These are phyloP conservation scores for Cherax quadricarinatus DNA, from an alignment of 1,140 invertebrate genomes.

Conservation along the genomic window DNA sequence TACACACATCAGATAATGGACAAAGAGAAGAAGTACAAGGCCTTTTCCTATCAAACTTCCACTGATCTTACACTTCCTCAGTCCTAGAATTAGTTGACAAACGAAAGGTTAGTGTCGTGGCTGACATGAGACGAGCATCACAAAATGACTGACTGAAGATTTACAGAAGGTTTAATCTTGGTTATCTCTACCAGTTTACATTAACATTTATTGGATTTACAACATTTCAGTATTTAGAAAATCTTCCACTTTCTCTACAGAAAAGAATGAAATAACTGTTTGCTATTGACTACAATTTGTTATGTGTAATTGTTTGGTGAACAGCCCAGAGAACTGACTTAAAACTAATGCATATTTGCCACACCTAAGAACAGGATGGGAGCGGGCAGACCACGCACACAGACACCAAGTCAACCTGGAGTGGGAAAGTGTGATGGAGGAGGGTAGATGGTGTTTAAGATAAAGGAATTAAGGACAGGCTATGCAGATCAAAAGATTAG, in stretches of 20 bases:
- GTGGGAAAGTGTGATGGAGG: conserved; percentile 44
- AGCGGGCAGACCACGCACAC: conserved; percentile 69
- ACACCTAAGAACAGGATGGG: conserved; percentile 73
- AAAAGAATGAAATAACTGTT: conserved; percentile 72
- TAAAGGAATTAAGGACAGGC: conserved; percentile 31
- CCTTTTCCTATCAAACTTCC: conserved; percentile 67
- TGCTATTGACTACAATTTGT: conserved; percentile 73
- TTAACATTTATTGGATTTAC: conserved; percentile 72
- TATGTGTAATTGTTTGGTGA: conserved; percentile 73
- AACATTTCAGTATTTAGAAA: conserved; percentile 72
- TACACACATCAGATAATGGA: conserved; percentile 72
- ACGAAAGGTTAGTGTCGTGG: conserved; percentile 66
- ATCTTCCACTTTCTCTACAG: conserved; percentile 69
- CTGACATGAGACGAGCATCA: conserved; percentile 73
- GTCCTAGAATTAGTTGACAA: conserved; percentile 69
- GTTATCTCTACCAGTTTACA: conserved; percentile 72
- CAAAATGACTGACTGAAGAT: conserved; percentile 71
- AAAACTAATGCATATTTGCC: conserved; percentile 74
- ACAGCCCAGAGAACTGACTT: conserved; percentile 73
- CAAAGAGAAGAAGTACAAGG: conserved; percentile 73
- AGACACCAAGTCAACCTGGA: conserved; percentile 60
- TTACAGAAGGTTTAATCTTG: conserved; percentile 65
- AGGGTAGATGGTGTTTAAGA: conserved; percentile 40
- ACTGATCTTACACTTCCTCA: conserved; percentile 71
- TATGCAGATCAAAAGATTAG: conserved; percentile 22